These are phyloP conservation scores for Desmophyllum pertusum DNA, from an alignment of 92 coral and sea anemone genomes.

Conservation along the genomic window DNA sequence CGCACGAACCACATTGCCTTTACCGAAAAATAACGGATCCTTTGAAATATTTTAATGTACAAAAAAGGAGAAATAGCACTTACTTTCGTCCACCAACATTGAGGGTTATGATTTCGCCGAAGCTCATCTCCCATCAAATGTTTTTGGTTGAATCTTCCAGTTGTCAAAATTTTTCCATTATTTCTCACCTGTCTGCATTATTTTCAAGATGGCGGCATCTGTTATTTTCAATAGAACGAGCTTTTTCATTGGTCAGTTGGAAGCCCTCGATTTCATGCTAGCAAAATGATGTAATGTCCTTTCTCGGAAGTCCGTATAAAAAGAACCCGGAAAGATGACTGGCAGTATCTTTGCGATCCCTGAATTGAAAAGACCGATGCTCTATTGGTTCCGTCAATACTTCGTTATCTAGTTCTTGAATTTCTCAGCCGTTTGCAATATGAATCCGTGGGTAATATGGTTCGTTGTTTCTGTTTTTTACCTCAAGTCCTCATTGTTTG, in stretches of 20 bases:
- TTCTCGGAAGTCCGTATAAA: conserved; percentile 12
- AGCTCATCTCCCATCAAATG: conserved; percentile 60
- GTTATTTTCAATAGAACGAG: not conserved
- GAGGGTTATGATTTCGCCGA: conserved; percentile 91
- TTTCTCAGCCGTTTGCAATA: too few species aligned
- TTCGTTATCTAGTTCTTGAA: too few species aligned
- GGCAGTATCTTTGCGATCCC: too few species aligned
- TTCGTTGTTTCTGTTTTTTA: too few species aligned
- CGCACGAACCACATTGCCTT: too few species aligned
- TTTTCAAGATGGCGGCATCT: conserved; percentile 66
- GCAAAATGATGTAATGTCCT: conserved; percentile 11
- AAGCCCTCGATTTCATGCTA: conserved; percentile 15
- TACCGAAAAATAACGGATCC: too few species aligned
- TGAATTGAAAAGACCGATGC: too few species aligned
- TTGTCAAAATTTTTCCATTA: conserved; percentile 26
- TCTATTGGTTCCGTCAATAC: not conserved
- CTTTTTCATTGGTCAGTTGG: conserved; percentile 30
- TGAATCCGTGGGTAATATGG: too few species aligned
- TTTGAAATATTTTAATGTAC: too few species aligned
- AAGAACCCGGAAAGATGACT: too few species aligned
- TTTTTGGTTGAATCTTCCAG: not conserved
- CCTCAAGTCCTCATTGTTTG: too few species aligned
- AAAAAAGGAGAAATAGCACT: not conserved
- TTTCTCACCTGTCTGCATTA: conserved; percentile 46
- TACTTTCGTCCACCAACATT: conserved; percentile 98